phyloP scores from a whole-genome alignment of 2,888 invertebrate genomes.

The Tetragonisca angustula region DNA sequence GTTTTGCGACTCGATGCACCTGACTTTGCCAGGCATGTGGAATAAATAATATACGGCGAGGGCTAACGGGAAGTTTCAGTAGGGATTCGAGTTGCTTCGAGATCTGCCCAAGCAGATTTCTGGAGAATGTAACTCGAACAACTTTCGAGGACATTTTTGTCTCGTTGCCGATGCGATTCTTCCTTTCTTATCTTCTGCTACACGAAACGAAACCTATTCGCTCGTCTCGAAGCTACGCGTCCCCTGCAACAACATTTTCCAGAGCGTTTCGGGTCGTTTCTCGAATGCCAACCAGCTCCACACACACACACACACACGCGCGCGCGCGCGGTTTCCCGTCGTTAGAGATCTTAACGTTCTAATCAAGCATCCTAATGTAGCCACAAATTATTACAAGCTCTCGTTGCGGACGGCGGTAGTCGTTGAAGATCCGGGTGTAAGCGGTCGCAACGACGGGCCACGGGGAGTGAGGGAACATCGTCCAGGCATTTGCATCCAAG shows the following conservation, averaged over 20 bases:
- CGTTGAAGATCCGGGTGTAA: constrained; percentile 64
- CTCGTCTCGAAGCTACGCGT: neutral
- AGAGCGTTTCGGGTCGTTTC: constrained; percentile 11
- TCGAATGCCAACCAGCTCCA: neutral
- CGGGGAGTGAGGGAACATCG: constrained; percentile 29
- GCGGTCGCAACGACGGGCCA: constrained; percentile 78
- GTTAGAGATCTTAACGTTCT: constrained; percentile 60
- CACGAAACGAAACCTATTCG: no score
- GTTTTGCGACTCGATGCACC: constrained; percentile 50
- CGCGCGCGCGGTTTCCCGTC: constrained; percentile 15
- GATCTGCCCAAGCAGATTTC: neutral
- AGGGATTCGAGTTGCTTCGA: neutral
- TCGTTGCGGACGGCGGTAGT: constrained; percentile 35
- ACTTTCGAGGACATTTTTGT: neutral
- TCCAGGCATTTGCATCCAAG: constrained; percentile 82
- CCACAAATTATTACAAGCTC: constrained; percentile 62
- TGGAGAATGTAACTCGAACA: constrained; percentile 7
- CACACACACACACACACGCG: no score
- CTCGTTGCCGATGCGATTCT: neutral
- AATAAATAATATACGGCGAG: constrained; percentile 76
- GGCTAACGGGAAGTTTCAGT: constrained; percentile 63
- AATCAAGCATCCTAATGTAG: constrained; percentile 60
- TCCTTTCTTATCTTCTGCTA: neutral
- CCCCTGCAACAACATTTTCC: constrained; percentile 22
- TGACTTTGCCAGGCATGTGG: constrained; percentile 64